These are phyloP conservation scores for Periplaneta americana DNA, from an alignment of 1,140 invertebrate species.

Conservation along the genomic window DNA sequence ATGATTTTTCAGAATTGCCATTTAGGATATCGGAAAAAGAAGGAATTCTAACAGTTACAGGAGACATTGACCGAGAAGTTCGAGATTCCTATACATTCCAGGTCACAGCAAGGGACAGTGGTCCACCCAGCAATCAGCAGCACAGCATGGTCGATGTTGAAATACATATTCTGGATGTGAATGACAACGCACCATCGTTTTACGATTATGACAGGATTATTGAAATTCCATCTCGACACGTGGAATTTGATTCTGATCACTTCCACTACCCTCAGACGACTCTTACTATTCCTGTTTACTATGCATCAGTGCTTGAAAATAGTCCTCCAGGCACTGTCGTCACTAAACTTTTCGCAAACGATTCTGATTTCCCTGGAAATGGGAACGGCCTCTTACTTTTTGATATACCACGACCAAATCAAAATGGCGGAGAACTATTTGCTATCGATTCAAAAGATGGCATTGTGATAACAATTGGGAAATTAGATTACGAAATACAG, in stretches of 20 bases:
- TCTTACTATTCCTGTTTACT: conserved; percentile 56
- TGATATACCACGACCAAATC: conserved; percentile 54
- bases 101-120: conserved; percentile 70
- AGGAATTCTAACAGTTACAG: conserved; percentile 68
- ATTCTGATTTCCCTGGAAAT: conserved; percentile 76
- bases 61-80: conserved; percentile 72
- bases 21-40: conserved; percentile 68
- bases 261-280: conserved; percentile 13
- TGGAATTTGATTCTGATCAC: conserved; percentile 26
- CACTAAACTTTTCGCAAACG: conserved; percentile 70
- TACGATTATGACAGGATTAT: conserved; percentile 52
- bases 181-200: conserved; percentile 52
- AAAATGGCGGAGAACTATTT: conserved; percentile 53
- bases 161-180: conserved; percentile 68
- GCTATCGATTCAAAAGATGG: conserved; percentile 76
- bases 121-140: conserved; percentile 41
- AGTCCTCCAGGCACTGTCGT: conserved; percentile 61
- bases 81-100: conserved; percentile 64
- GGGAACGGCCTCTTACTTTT: conserved; percentile 76
- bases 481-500: conserved; percentile 65
- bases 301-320: conserved; percentile 61
- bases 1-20: conserved; percentile 47
- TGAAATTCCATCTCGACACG: conserved; percentile 6
- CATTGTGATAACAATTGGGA: conserved; percentile 63
- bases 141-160: conserved; percentile 58